Evolutionary conservation across 30 jellyfish, hydroid and myxozoan species (phyloP), one percentile per base, ranked within the genome.

Genomic region (Aurelia aurita complex sp. Pacific): DNA sequence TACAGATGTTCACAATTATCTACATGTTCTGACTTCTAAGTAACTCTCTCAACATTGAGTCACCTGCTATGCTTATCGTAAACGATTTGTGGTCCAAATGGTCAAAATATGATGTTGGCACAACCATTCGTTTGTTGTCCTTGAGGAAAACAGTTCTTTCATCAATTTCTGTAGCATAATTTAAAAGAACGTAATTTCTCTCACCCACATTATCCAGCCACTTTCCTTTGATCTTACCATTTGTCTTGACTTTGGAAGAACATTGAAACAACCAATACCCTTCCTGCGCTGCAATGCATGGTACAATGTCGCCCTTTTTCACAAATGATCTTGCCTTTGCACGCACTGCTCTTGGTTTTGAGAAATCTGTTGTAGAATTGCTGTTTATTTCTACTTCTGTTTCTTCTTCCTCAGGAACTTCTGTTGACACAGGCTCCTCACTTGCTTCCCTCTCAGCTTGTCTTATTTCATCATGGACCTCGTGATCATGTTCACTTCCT

Each of bases 211-310:
- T 10, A 70, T 70, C 81, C 19, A 70, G 16, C 81, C 81, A 70
- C 40, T 40, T 70, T 40, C 81, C 81, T 63, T 70, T 70, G 5
- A 70, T 70, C 29, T 70, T 70, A 17, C 68, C 68, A 35, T 70
- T 29, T 10, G 81, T 70, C 43, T 70, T 70, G 29, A 46, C 81
- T 70, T 70, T 70, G 10, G 65, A 70, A 2, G 35, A 17, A 63
- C 81, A 70, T 32, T 46, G 63, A 33, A 70, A 70, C 19, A 70
- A 29, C 81, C 81, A 70, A 46, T 70, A 70, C 6, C 64, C 29
- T 16, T 35, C 65, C 4, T 38, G 34, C n/a, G 29, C 29, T 23
- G 29, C 29, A 23, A 23, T 23, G 29, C 29, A 23, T 23, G 29
- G 29, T 23, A 23, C 23, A 46, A 70, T 70, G 29, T 70, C 81